Base-by-base conservation (phyloP, 1,140 invertebrate genomes). In the Aricia agestis region DNA sequence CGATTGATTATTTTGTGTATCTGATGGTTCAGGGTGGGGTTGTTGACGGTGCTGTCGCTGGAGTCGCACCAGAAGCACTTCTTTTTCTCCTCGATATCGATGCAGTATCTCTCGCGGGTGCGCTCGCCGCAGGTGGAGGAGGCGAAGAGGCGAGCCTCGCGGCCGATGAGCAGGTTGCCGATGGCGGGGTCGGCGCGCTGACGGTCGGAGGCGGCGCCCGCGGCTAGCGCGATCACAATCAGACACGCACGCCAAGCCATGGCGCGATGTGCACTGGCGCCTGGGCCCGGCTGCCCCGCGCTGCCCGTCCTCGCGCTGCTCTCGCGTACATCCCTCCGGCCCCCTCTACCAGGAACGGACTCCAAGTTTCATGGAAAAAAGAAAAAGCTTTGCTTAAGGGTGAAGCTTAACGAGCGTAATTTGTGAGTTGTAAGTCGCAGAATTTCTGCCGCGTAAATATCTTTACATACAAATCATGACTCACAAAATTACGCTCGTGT, bases 41-140 rank as follows among this genome's bases (percentile, higher is more conserved):
- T 93, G 45, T 92, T 84, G 6, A 87, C 83, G 92, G 93, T 93
- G 80, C 92, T 82, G 69, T 94, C 93, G 65, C 94, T 91, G 2
- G 97, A 97, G 87, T 99, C 97, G 91, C 99, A 99, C 83, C 95
- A 95, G 92, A 99, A 99, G 92, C 99, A 99, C 87, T 99, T 99
- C 80, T 98, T 98, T 65, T 94, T 92, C 61, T 99, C 97, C 84
- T 98, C 96, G 73, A 99, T 94, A 94, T 99, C 97, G 76, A 99
- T 99, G 91, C 99, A 99, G 91, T 97, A 99, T 66, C 96, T 93
- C 90, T 99, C 95, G 68, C 94, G 94, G 61, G 92, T 91, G 18
- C 93, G 78, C 0, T 97, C 83, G 57, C 99, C 99, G 92, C 99
- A 99, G 6, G 99, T 99, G 18, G 99, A 99, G 0, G 98, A 97